These are phyloP conservation scores for Paracyclopina nana DNA, from an alignment of 1,140 invertebrate genomes.

Conservation along the genomic window DNA sequence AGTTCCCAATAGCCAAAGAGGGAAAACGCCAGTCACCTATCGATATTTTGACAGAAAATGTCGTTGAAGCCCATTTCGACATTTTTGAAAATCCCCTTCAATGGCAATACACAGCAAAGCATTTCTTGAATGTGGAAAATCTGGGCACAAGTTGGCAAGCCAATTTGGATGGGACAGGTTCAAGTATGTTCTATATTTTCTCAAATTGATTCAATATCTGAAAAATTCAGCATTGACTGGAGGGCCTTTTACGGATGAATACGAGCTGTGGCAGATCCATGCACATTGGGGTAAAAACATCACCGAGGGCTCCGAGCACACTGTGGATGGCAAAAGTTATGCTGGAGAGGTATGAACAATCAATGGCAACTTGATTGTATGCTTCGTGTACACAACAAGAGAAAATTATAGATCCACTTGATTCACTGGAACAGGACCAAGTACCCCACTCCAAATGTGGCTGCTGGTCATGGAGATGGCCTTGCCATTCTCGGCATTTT, in stretches of 20 bases:
- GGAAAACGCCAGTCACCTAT: too few relatives aligned
- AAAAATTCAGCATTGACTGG: conserved; percentile 23
- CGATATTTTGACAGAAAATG: too few relatives aligned
- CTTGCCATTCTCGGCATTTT: conserved; percentile 52
- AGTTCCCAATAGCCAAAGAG: too few relatives aligned
- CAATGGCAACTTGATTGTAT: neutral
- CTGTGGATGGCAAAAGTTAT: conserved; percentile 27
- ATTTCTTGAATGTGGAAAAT: too few relatives aligned
- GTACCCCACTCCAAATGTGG: conserved; percentile 42
- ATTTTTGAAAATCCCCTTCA: too few relatives aligned
- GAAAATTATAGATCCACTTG: too few relatives aligned
- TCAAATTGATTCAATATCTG: too few relatives aligned
- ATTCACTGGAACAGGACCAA: conserved; percentile 57
- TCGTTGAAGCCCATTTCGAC: too few relatives aligned
- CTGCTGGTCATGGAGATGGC: conserved; percentile 46
- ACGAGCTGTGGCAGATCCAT: conserved; percentile 30
- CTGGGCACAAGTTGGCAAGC: too few relatives aligned
- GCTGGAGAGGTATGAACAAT: conserved; percentile 25
- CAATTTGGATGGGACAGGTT: too few relatives aligned
- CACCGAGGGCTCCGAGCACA: conserved; percentile 32
- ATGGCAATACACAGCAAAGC: too few relatives aligned
- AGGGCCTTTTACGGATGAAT: conserved; percentile 27
- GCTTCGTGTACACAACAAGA: conserved; percentile 22
- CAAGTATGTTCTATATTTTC: too few relatives aligned
- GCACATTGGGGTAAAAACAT: conserved; percentile 32